A percentile compares a stretch with the other conserved stretches of the same genome.
Evolutionary conservation across 2,797 vertebrate genomes (phyloP).

Genomic region (Silurus aristotelis): DNA sequence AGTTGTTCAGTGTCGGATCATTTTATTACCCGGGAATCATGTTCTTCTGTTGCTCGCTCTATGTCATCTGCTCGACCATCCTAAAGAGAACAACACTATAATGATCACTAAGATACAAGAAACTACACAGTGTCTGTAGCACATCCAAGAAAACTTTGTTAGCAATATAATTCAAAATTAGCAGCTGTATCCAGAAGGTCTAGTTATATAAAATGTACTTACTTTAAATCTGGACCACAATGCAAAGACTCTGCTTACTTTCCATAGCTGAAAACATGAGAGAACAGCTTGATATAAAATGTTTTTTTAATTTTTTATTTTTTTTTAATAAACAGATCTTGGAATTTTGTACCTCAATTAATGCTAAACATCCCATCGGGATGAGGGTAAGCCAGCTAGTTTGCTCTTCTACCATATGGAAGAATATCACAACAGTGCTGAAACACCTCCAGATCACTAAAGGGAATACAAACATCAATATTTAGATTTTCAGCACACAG

Average conservation of each 20-base stretch:
- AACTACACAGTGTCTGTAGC: not conserved
- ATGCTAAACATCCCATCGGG: conserved; percentile 86
- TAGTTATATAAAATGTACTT: conserved; percentile 55
- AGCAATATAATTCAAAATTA: not conserved
- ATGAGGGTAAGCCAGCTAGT: conserved; percentile 90
- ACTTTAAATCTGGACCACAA: conserved; percentile 76
- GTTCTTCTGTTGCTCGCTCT: conserved; percentile 86
- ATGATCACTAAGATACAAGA: conserved; percentile 4
- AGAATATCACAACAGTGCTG: conserved; percentile 90
- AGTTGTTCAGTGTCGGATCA: not conserved
- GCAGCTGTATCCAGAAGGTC: conserved; percentile 38
- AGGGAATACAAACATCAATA: conserved; percentile 31
- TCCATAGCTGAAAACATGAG: conserved; percentile 82
- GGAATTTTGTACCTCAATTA: conserved; percentile 84
- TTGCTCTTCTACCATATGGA: conserved; percentile 90
- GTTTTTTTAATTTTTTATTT: not conserved
- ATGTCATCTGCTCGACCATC: conserved; percentile 83
- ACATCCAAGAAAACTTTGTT: not conserved
- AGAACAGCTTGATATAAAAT: conserved; percentile 3
- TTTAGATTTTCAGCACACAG: not conserved
- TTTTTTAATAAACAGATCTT: not conserved
- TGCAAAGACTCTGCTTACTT: conserved; percentile 88
- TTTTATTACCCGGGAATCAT: conserved; percentile 83
- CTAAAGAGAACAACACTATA: conserved; percentile 62
- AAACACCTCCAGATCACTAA: conserved; percentile 93